phyloP scores from a whole-genome alignment of 2,113 vertebrate genomes.

The Fregata magnificens region DNA sequence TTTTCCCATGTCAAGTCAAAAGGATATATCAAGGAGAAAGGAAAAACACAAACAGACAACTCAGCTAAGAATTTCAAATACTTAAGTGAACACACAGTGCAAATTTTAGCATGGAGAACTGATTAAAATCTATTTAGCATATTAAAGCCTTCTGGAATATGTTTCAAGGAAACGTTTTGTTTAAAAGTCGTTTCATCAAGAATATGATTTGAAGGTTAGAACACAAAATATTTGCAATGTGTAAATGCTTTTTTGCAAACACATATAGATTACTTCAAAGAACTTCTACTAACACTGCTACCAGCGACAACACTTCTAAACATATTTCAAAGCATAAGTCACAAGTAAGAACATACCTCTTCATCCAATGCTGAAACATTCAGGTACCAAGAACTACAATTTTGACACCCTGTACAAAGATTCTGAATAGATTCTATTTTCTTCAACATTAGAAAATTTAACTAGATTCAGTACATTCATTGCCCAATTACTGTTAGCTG shows the following conservation, averaged over 20 bases:
- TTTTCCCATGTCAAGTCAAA: not conserved
- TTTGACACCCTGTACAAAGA: not conserved
- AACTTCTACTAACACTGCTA: not conserved
- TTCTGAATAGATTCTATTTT: not conserved
- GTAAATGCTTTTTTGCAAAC: not conserved
- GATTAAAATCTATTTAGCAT: constrained; percentile 15
- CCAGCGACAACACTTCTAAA: not conserved
- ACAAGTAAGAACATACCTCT: not conserved
- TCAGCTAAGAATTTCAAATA: not conserved
- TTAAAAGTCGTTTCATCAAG: not conserved
- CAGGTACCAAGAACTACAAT: fast-evolving
- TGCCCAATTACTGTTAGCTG: not conserved
- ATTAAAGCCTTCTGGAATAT: not conserved
- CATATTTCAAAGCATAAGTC: not conserved
- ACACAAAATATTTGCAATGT: not conserved
- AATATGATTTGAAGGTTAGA: not conserved
- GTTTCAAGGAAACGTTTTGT: not conserved
- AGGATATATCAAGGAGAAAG: not conserved
- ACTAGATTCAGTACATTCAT: fast-evolving
- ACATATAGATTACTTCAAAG: not conserved
- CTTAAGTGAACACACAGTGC: not conserved
- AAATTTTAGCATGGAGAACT: not conserved
- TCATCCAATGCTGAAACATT: not conserved
- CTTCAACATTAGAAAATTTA: not conserved
- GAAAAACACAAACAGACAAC: not conserved